These are phyloP conservation scores for Amblyraja radiata DNA, from an alignment of 2,797 vertebrate species.

Conservation along the genomic window DNA sequence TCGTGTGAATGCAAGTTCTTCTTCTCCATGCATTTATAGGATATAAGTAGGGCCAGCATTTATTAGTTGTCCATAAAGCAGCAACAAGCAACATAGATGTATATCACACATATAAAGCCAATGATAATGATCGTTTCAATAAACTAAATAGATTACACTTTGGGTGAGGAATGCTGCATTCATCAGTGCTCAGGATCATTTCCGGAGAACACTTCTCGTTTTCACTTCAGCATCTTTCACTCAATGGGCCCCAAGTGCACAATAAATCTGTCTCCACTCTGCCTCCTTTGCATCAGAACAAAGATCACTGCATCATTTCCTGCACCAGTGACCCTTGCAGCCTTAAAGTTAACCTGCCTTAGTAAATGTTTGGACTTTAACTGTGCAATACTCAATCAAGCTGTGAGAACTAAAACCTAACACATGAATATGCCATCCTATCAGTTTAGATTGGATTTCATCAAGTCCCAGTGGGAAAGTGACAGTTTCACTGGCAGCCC, in stretches of 20 bases:
- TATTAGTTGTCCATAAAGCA: not conserved
- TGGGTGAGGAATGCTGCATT: not conserved
- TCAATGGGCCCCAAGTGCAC: not conserved
- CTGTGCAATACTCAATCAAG: not conserved
- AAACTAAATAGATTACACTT: not conserved
- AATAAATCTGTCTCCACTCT: not conserved
- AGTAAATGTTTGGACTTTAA: not conserved
- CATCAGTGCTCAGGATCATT: not conserved
- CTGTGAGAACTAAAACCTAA: not conserved
- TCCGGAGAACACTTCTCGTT: not conserved
- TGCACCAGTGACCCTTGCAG: not conserved
- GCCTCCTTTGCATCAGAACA: not conserved
- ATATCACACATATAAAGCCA: not conserved
- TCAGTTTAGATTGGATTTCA: not conserved
- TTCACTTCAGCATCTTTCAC: not conserved
- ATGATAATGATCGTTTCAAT: not conserved
- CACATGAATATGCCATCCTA: too few species aligned
- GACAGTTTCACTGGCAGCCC: not conserved
- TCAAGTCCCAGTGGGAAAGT: not conserved
- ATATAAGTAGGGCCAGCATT: too few species aligned
- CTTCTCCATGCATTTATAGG: not conserved
- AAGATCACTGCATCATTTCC: too few species aligned
- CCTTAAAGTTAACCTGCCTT: not conserved
- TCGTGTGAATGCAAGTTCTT: not conserved
- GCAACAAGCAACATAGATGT: not conserved